These are phyloP conservation scores for Aethes cnicana DNA, from an alignment of 2,888 invertebrate genomes.

Conservation along the genomic window DNA sequence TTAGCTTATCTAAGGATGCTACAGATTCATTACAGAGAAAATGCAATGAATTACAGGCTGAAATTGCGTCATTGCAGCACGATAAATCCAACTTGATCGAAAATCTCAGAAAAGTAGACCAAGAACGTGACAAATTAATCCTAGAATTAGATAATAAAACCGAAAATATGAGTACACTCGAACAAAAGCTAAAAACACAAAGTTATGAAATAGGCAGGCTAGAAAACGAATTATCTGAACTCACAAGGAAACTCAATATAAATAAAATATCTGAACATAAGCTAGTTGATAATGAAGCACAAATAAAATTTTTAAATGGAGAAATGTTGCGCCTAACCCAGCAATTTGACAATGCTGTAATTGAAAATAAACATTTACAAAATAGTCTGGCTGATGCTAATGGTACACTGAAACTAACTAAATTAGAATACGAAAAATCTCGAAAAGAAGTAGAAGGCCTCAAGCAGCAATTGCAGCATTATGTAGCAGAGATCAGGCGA, in stretches of 20 bases:
- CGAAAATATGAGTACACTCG: conserved; percentile 84
- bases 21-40: conserved; percentile 82
- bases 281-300: conserved; percentile 73
- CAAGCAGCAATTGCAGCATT: conserved; percentile 89
- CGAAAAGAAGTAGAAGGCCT: conserved; percentile 87
- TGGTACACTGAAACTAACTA: conserved; percentile 83
- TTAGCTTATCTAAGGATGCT: conserved; percentile 83
- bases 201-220: conserved; percentile 78
- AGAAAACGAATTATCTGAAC: conserved; percentile 79
- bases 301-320: conserved; percentile 81
- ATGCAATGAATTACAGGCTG: conserved; percentile 82
- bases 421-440: conserved; percentile 86
- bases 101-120: conserved; percentile 85
- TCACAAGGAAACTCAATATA: conserved; percentile 78
- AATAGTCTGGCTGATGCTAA: conserved; percentile 86
- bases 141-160: conserved; percentile 88
- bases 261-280: conserved; percentile 75
- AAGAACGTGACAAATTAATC: conserved; percentile 86
- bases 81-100: conserved; percentile 85
- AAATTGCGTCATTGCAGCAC: conserved; percentile 82
- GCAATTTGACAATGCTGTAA: conserved; percentile 82
- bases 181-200: conserved; percentile 84
- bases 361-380: conserved; percentile 88
- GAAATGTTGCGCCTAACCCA: conserved; percentile 81
- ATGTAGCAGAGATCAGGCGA: conserved; percentile 90